Evolutionary conservation across 1,140 invertebrate species (phyloP).

Genomic region (Caenorhabditis brenneri): DNA sequence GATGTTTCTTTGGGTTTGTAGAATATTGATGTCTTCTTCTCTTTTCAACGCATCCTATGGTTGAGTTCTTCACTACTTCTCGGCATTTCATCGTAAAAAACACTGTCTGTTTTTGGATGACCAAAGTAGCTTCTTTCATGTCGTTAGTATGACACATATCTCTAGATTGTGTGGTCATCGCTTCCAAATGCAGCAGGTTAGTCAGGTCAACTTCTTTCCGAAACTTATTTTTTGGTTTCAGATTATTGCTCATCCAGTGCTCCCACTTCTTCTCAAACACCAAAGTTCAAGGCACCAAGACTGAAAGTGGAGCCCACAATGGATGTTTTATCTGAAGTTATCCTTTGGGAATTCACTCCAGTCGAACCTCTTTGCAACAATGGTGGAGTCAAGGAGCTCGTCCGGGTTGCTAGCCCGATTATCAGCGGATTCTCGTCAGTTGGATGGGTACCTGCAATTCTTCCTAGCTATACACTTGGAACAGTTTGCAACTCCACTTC

Average conservation of each 20-base stretch:
- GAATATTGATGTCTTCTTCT: too few species aligned
- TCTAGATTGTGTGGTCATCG: conserved; percentile 93
- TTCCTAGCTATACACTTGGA: conserved; percentile 91
- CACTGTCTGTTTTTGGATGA: conserved; percentile 95
- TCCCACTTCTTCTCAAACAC: too few species aligned
- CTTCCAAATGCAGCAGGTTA: conserved; percentile 89
- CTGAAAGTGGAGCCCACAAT: too few species aligned
- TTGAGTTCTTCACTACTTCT: too few species aligned
- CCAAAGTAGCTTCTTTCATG: conserved; percentile 89
- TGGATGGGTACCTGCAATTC: conserved; percentile 93
- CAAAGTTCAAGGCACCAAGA: too few species aligned
- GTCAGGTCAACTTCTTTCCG: neutral
- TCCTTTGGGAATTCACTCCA: conserved; percentile 90
- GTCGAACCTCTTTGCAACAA: conserved; percentile 96
- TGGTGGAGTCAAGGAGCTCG: conserved; percentile 93
- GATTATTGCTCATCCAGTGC: too few species aligned
- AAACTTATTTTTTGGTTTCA: too few species aligned
- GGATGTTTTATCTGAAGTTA: conserved; percentile 80
- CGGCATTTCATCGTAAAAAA: too few species aligned
- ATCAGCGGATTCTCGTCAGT: too few species aligned
- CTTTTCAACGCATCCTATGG: too few species aligned
- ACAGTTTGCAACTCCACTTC: conserved; percentile 93
- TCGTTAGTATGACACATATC: conserved; percentile 89
- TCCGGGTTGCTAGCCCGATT: conserved; percentile 91
- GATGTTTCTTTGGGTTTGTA: too few species aligned